A percentile compares a stretch with the other conserved stretches of the same genome.
Evolutionary conservation across 2,113 vertebrate species (phyloP).

Genomic region (Varanus salvator): DNA sequence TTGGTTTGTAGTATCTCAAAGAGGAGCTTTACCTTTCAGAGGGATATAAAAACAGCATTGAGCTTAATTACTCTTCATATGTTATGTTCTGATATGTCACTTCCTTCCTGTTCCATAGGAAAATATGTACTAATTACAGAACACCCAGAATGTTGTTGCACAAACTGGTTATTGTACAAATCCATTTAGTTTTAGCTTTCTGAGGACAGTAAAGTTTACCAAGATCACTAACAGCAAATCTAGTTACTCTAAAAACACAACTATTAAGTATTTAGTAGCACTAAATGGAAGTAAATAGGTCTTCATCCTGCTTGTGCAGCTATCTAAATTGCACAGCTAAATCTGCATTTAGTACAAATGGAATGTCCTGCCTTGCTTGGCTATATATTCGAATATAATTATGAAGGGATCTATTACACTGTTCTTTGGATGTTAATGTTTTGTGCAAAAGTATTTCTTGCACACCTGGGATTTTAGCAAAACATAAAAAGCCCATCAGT

Average conservation of each 20-base stretch:
- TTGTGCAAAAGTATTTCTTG: not conserved
- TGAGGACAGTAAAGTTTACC: not conserved
- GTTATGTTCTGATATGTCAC: not conserved
- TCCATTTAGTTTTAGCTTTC: not conserved
- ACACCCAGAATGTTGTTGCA: not conserved
- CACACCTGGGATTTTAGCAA: not conserved
- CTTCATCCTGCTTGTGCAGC: not conserved
- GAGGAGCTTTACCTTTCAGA: not conserved
- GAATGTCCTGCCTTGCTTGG: not conserved
- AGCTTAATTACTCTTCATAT: not conserved
- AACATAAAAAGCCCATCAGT: not conserved
- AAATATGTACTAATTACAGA: not conserved
- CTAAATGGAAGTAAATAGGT: not conserved
- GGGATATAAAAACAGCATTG: not conserved
- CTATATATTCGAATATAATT: not conserved
- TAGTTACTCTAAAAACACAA: not conserved
- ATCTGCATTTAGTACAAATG: not conserved
- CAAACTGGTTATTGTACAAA: not conserved
- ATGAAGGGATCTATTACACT: not conserved
- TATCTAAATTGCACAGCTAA: not conserved
- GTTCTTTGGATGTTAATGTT: constrained; percentile 6
- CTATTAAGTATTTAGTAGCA: not conserved
- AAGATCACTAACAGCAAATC: not conserved
- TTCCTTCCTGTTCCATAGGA: not conserved
- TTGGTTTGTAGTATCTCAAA: not conserved